A percentile compares a stretch with the other conserved stretches of the same genome.
Evolutionary conservation across 2,888 invertebrate species (phyloP).

Genomic region (Idaea aversata): DNA sequence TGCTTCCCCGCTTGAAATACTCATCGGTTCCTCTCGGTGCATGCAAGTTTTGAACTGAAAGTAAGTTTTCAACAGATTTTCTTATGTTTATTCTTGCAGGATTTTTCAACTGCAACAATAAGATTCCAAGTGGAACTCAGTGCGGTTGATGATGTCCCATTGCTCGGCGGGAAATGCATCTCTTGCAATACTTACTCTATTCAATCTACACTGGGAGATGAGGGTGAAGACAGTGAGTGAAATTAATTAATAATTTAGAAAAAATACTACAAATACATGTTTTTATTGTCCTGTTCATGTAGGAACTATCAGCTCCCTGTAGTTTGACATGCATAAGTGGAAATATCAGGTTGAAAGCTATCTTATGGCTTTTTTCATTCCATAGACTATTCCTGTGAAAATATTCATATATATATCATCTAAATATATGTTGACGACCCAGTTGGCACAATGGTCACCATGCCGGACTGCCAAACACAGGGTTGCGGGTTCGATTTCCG

Average conservation of each 20-base stretch:
- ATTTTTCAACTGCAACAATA: slow-evolving; percentile 80
- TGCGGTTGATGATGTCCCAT: slow-evolving; percentile 48
- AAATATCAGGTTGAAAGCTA: too few relatives aligned
- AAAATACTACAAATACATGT: background rate
- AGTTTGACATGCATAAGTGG: too few relatives aligned
- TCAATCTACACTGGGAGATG: slow-evolving; percentile 67
- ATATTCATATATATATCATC: too few relatives aligned
- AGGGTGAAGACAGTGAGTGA: slow-evolving; percentile 74
- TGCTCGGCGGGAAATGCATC: slow-evolving; percentile 72
- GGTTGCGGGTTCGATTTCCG: too few relatives aligned
- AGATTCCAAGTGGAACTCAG: slow-evolving; percentile 81
- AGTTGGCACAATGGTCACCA: too few relatives aligned
- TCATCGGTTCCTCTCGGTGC: too few relatives aligned
- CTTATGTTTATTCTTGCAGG: slow-evolving; percentile 48
- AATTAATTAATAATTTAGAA: background rate
- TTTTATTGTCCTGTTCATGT: background rate
- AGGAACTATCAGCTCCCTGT: too few relatives aligned
- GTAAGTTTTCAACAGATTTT: background rate
- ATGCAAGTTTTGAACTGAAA: too few relatives aligned
- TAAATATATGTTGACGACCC: too few relatives aligned
- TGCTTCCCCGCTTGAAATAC: too few relatives aligned
- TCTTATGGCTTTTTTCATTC: too few relatives aligned
- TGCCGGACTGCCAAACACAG: too few relatives aligned
- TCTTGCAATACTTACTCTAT: slow-evolving; percentile 78
- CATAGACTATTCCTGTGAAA: background rate